Evolutionary conservation across 2,797 vertebrate species (phyloP).

Genomic region (Danio tinwini): DNA sequence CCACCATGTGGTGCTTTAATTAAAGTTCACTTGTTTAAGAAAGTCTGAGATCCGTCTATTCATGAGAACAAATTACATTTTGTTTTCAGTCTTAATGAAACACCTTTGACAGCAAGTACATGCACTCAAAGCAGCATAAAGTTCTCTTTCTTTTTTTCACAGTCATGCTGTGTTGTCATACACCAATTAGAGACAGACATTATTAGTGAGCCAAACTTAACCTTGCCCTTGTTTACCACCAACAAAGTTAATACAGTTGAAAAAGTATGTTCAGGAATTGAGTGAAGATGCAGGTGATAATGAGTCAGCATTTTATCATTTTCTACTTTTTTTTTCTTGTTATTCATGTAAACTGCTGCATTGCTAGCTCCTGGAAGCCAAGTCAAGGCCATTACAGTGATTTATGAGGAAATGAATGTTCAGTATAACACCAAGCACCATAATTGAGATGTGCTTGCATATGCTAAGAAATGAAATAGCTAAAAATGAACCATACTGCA

Average conservation of each 20-base stretch:
- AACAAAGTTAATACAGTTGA: neutral
- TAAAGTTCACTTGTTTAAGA: slow-evolving; percentile 14
- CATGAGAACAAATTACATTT: slow-evolving; percentile 2
- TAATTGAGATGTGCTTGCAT: neutral
- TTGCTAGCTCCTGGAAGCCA: neutral
- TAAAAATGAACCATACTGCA: neutral
- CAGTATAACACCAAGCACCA: neutral
- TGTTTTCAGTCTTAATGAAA: neutral
- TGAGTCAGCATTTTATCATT: slow-evolving; percentile 14
- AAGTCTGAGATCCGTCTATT: neutral
- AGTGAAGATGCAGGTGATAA: neutral
- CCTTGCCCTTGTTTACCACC: neutral
- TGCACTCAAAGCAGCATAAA: neutral
- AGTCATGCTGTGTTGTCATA: slow-evolving; percentile 1
- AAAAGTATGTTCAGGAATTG: neutral
- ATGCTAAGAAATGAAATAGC: neutral
- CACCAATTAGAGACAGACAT: neutral
- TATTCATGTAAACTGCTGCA: neutral
- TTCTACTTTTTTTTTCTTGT: neutral
- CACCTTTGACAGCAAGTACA: neutral
- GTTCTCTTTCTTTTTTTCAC: neutral
- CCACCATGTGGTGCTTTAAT: slow-evolving; percentile 25
- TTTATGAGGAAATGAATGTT: neutral
- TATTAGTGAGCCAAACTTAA: neutral
- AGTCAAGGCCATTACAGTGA: slow-evolving; percentile 7